Base-by-base conservation (phyloP, 1,140 invertebrate species). In the Pseudomyrmex dendroicus region DNA sequence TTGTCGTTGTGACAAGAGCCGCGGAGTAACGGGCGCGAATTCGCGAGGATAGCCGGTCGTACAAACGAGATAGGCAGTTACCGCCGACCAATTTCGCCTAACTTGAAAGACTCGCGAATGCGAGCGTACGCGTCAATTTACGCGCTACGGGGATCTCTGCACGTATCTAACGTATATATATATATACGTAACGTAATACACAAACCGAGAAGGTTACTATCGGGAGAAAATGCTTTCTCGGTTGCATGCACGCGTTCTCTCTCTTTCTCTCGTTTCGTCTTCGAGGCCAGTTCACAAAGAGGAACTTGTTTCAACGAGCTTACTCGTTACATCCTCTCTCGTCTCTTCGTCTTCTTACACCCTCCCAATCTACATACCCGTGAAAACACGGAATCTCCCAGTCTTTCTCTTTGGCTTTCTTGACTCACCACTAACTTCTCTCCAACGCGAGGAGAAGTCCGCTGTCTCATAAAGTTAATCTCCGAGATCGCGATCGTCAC, bases 251-350 rank as follows among this genome's bases (percentile, higher is more conserved):
- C 3, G 20, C 46, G 17, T 20, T 50, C 63, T 66, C 35, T 20
- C 13, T 46, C 25, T 25, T 22, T 54, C n/a, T 62, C 50, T 54
- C 57, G 13, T 82, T 73, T 64, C 64, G 62, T 82, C 85, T 89
- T 86, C 73, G 82, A 82, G 48, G 61, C 48, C 59, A 88, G 86
- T 88, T 88, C 70, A 86, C 87, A 85, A 85, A 70, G 73, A 70
- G 64, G 82, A 89, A 88, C 84, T 88, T 89, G 86, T 88, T 88
- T 89, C 82, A 82, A 68, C 61, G 66, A 83, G 56, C 84, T 68
- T 63, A 64, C 76, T 86, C 84, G 83, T 84, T 86, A 82, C 80
- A 85, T 63, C 68, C 64, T 76, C 82, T 25, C 61, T 73, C 61
- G 13, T 72, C 52, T 86, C 62, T 73, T 80, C 61, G 13, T 72